Percentiles rank a stretch among this genome's conserved stretches.
Evolutionary conservation across 2,888 invertebrate species (phyloP).

Genomic region (Polyploca ridens): DNA sequence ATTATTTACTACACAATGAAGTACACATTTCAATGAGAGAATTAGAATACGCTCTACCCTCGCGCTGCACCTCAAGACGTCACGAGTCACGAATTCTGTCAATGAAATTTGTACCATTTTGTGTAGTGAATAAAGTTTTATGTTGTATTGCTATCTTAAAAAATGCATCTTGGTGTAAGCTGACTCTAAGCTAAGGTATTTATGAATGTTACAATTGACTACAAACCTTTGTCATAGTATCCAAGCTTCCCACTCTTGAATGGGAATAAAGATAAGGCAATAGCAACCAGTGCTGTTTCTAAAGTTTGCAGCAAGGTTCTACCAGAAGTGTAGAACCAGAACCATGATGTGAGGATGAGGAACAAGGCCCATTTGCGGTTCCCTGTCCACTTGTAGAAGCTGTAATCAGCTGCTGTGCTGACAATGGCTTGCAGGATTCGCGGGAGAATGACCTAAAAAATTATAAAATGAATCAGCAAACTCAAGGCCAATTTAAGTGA

Average conservation of each 20-base stretch:
- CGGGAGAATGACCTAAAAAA: constrained; percentile 88
- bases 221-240: constrained; percentile 68
- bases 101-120: no score
- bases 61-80: no score
- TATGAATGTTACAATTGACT: background rate
- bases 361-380: constrained; percentile 91
- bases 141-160: no score
- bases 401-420: constrained; percentile 91
- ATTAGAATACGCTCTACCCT: no score
- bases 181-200: no score
- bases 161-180: no score
- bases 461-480: background rate
- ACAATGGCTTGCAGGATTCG: constrained; percentile 92
- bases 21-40: no score
- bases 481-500: no score
- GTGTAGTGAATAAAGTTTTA: no score
- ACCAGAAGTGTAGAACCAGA: constrained; percentile 95
- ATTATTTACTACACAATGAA: no score
- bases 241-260: constrained; percentile 80
- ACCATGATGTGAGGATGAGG: constrained; percentile 92
- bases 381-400: constrained; percentile 88
- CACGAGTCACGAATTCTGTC: no score
- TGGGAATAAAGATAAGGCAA: constrained; percentile 92
- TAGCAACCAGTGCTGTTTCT: constrained; percentile 92
- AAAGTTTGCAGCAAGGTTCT: constrained; percentile 94